Conservation (phyloP, 2,797 vertebrate genomes). For the Pseudocheirus occidentalis region DNA sequence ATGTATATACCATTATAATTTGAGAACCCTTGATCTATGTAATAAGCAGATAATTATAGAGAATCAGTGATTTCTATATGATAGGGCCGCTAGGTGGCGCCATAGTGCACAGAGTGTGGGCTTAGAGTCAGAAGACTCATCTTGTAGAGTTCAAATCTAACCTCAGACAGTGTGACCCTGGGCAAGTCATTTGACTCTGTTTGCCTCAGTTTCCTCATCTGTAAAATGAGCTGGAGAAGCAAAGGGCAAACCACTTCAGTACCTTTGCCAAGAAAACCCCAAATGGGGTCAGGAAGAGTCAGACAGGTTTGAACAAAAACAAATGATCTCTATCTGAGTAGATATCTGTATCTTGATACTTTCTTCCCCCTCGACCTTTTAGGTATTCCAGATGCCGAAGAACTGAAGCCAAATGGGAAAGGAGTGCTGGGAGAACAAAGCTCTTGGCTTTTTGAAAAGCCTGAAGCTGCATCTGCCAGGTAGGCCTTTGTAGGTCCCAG, state of each 20-base stretch:
- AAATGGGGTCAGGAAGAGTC: background rate
- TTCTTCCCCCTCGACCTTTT: background rate
- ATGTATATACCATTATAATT: background rate
- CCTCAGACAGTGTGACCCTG: background rate
- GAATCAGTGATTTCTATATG: background rate
- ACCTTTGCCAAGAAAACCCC: background rate
- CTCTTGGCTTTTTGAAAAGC: conserved; percentile 43
- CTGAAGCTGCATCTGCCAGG: conserved; percentile 65
- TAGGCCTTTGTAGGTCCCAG: conserved; percentile 38
- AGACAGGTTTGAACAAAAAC: background rate
- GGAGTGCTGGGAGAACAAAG: conserved; percentile 63
- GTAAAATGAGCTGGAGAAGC: background rate
- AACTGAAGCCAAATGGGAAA: conserved; percentile 76
- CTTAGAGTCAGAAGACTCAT: background rate
- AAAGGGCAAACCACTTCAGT: background rate
- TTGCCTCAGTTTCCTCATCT: background rate
- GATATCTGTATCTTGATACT: conserved; percentile 40
- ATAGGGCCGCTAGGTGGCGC: background rate
- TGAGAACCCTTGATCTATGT: background rate
- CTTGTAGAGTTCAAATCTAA: background rate
- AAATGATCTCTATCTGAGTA: background rate
- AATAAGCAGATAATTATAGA: background rate
- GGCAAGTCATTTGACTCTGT: background rate
- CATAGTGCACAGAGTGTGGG: background rate
- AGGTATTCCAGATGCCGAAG: conserved; percentile 73